Evolutionary conservation across 2,797 vertebrate species (phyloP), one percentile per base, ranked within the genome.

Genomic region (Chaetodon trifasciatus): DNA sequence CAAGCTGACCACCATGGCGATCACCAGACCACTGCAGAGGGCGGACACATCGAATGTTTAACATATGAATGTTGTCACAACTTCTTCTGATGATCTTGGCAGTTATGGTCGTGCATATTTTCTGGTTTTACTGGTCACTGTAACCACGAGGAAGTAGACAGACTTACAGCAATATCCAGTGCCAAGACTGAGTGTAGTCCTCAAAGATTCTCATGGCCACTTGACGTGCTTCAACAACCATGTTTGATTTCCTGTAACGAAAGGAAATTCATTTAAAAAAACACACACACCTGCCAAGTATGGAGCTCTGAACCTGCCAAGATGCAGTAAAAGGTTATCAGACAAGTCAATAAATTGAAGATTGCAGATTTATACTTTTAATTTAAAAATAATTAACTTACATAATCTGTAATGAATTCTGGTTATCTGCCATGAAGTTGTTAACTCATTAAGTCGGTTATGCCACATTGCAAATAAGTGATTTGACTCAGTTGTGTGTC

Each of bases 181-280:
- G 95, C 98, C 98, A 99, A 3, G 98, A 99, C 37, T 96, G 96
- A 0, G 97, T 99, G 91, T 98, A 99, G 78, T 99, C 98, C 87
- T 99, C 97, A 75, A 99, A 99, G 85, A 99, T 97, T 91, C 96
- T 96, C 98, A 99, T 98, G 84, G 97, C 97, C 79, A 98, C 92
- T 66, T 98, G 96, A 3, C 97, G 94, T 1, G 96, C 90, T 85
- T 99, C 97, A 71, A 97, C 90, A 2, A 96, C 95, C 40, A 96
- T 64, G 8, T 97, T 99, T 37, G 97, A 97, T 66, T 96, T 97
- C 77, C 98, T 99, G 88, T 28, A 32, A 81, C 0, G 69, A 78
- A 42, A 79, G 46, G 37, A 76, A 70, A 64, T 50, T 0, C 35
- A 28, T 39, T 37, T 21, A 16, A 76, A 49, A 13, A 13, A 23